Percentiles rank a stretch among this genome's conserved stretches.
phyloP scores from a whole-genome alignment of 1,140 invertebrate species.

The Drosophila virilis region DNA sequence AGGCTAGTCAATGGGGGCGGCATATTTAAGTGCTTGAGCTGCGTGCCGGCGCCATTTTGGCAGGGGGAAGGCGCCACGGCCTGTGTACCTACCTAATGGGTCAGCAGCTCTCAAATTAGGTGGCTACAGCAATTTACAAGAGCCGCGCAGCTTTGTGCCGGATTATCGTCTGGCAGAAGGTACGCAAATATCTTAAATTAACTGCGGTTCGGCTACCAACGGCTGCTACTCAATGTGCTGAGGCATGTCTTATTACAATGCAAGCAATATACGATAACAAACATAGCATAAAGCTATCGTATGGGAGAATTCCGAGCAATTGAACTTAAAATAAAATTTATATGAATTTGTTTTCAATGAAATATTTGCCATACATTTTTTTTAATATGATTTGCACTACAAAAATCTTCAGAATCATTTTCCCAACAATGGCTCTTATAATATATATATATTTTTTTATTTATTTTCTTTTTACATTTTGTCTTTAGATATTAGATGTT shows the following conservation, averaged over 20 bases:
- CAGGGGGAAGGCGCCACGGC: conserved; percentile 21
- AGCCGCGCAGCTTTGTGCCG: conserved; percentile 59
- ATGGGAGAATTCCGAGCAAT: no score
- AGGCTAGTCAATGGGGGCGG: conserved; percentile 2
- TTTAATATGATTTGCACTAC: no score
- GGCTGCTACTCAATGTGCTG: background rate
- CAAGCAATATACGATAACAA: no score
- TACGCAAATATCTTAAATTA: conserved; percentile 74
- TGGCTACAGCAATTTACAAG: conserved; percentile 71
- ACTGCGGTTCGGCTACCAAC: conserved; percentile 8
- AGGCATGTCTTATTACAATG: background rate
- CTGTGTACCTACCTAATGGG: conserved; percentile 69
- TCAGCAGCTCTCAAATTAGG: conserved; percentile 81
- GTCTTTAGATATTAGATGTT: no score
- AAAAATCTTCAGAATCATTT: no score
- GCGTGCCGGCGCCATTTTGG: conserved; percentile 26
- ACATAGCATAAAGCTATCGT: no score
- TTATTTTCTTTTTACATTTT: no score
- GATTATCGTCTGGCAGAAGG: conserved; percentile 59
- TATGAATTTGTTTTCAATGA: no score
- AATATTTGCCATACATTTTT: no score
- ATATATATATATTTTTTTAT: no score
- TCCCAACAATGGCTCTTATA: no score
- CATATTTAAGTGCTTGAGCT: conserved; percentile 58
- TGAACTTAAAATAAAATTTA: no score